Base-by-base conservation (phyloP, 2,888 invertebrate genomes). In the Achlya flavicornis region DNA sequence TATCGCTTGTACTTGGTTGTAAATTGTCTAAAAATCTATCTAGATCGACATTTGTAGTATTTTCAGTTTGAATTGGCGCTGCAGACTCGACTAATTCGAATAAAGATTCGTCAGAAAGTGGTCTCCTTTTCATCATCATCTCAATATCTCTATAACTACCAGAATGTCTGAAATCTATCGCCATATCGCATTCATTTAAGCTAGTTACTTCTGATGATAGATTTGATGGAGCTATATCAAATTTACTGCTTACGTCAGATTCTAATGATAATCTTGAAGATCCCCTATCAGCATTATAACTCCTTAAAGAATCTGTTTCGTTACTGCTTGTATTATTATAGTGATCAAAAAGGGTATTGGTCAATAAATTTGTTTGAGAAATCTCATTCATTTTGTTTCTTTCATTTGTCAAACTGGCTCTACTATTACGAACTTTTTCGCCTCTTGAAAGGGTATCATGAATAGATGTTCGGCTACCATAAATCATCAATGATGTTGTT, bases 101-200 rank as follows among this genome's bases (percentile, higher is more conserved):
- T 57, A 96, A 89, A 61, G 96, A 96, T 75, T 97, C 96, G 79
- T 96, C 96, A 26, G 97, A 97, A 4, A 97, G 94, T 0, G 97
- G 97, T 71, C 97, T 91, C 61, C 97, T 92, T 77, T 96, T 97
- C 57, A 96, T 85, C 74, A 95, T 94, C 35, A 94, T 92, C 76
- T 96, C 95, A 57, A 95, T 93, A 67, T 95, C 94, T 71, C 92
- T 93, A 70, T 90, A 91, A 32, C 75, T 80, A 65, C 87, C 83
- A 2, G 88, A 83, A 78, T 92, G 86, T 65, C 95, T 89, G 7
- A 95, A 88, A 72, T 96, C 96, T 4, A 95, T 88, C 68, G 94
- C 94, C 60, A 92, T 88, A 63, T 93, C 93, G 68, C 84, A 88
- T 75, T 86, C 93, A 71, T 88, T 89, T 65, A 93, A 80, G 73